A percentile compares a stretch with the other conserved stretches of the same genome.
phyloP scores from a whole-genome alignment of 2,888 invertebrate genomes.

The Lochmaea crataegi region DNA sequence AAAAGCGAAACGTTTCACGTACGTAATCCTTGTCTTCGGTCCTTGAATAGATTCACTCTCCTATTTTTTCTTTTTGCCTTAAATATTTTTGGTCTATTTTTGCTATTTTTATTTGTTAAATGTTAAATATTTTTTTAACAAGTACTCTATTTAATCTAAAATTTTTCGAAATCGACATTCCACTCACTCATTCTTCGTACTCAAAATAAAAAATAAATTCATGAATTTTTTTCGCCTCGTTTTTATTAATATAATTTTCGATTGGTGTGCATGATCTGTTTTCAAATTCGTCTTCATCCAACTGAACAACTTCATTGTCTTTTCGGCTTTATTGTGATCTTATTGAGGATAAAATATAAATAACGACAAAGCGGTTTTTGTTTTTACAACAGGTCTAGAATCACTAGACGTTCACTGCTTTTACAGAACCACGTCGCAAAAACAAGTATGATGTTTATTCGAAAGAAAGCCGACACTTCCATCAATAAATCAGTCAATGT shows the following conservation, averaged over 20 bases:
- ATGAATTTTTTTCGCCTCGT: background rate
- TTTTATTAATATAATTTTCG: constrained; percentile 10
- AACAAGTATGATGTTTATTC: constrained; percentile 39
- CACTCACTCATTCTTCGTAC: no score
- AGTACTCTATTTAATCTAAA: no score
- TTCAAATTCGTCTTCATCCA: constrained; percentile 16
- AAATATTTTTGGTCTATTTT: no score
- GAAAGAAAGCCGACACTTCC: constrained; percentile 57
- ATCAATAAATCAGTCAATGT: constrained; percentile 64
- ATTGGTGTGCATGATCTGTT: constrained; percentile 28
- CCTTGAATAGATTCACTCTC: no score
- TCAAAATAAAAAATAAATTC: background rate
- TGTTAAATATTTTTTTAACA: no score
- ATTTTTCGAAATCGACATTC: no score
- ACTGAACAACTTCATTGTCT: constrained; percentile 33
- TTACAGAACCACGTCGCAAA: constrained; percentile 33
- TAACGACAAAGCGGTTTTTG: constrained; percentile 27
- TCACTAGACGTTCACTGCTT: constrained; percentile 25
- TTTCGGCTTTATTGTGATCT: constrained; percentile 33
- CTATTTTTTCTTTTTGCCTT: no score
- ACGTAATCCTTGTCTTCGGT: no score
- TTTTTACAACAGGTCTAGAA: constrained; percentile 33
- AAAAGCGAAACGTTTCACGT: no score
- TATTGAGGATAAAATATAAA: constrained; percentile 30
- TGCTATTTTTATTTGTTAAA: no score